Conservation (phyloP, 64 coral and sea anemone genomes). For the Stylophora pistillata region DNA sequence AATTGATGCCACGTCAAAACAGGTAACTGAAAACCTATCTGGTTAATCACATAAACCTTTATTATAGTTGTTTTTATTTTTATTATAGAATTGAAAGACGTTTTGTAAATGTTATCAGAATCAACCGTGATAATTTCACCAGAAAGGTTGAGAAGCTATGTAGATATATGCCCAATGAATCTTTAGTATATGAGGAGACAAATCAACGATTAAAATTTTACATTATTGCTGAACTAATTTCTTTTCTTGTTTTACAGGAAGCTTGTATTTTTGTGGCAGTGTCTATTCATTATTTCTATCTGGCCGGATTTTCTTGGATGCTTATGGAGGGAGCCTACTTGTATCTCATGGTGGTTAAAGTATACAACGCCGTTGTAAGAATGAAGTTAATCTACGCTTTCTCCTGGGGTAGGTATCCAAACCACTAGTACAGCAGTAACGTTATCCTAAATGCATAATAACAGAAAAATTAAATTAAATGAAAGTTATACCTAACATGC, state of each 20-base stretch:
- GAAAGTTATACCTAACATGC: neutral
- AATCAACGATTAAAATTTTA: too few species aligned
- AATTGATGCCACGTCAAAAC: slow-evolving; percentile 35
- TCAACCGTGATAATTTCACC: too few species aligned
- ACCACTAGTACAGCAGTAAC: neutral
- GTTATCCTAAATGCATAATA: neutral
- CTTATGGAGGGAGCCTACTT: slow-evolving; percentile 77
- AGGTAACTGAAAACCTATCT: neutral
- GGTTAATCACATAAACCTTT: neutral
- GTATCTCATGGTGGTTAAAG: slow-evolving; percentile 83
- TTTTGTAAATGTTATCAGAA: neutral
- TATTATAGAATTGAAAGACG: neutral
- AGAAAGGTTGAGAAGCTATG: too few species aligned
- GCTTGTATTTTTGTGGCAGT: slow-evolving; percentile 76
- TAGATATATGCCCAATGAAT: too few species aligned
- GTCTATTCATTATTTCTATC: slow-evolving; percentile 77
- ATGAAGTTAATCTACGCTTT: slow-evolving; percentile 77
- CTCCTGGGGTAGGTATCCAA: slow-evolving; percentile 70
- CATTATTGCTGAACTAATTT: too few species aligned
- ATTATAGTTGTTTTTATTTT: neutral
- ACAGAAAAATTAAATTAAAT: neutral
- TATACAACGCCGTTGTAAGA: slow-evolving; percentile 75
- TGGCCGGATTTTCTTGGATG: slow-evolving; percentile 89
- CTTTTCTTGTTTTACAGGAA: neutral
- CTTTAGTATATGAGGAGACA: too few species aligned